Evolutionary conservation across 2,888 invertebrate species (phyloP), one percentile per base, ranked within the genome.

Genomic region (Copidosoma aretas): DNA sequence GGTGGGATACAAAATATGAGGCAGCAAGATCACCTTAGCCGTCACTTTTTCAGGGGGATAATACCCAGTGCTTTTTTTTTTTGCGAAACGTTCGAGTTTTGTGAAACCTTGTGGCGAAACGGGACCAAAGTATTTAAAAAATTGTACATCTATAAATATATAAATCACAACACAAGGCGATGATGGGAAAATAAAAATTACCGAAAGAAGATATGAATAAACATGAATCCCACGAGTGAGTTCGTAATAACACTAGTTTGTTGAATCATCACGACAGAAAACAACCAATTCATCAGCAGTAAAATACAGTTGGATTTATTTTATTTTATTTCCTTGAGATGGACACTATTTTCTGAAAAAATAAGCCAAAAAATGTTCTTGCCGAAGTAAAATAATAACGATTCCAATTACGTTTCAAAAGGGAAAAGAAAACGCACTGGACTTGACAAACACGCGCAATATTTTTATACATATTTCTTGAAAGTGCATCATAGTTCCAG

Each of bases 401-500:
- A 46, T 46, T 15, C 14, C 2, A 46, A 46, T 46, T 15, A 46
- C 17, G 17, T 15, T 43, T 49, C 24, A 32, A 66, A 70, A 76
- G 76, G 76, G 43, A 51, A 60, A 24, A 60, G 49, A 65, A 75
- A 76, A 78, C 75, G 74, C 77, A 79, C 79, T 76, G 78, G 79
- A 80, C 75, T 80, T 78, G 79, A 78, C 77, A 76, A 79, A 76
- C 77, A 77, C 76, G 79, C 77, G 67, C 64, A 73, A 80, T 83
- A 83, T 82, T 82, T 83, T 82, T 83, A 81, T 83, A 83, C 78
- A 80, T 79, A 81, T 79, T 78, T 81, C 80, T 79, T 78, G 79
- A 81, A 82, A 82, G 80, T 82, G 80, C 80, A 82, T 81, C 80
- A 78, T 78, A 80, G 80, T 80, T 78, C 79, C 80, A 78, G 74